Percentiles rank a stretch among this genome's conserved stretches.
Evolutionary conservation across 2,888 invertebrate genomes (phyloP).

Genomic region (Ligdia adustata): DNA sequence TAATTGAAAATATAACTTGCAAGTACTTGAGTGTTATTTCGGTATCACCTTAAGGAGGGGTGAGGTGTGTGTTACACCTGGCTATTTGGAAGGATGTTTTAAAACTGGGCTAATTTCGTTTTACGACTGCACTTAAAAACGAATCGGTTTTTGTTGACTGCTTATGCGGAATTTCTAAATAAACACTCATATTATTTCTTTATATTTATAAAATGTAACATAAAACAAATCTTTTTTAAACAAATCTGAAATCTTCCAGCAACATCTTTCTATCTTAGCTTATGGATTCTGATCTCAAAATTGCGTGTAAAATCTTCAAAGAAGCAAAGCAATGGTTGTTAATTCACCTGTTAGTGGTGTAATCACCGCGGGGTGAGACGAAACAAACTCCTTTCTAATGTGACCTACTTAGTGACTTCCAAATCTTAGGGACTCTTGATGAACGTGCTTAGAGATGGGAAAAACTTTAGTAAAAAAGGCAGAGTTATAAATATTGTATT

Average conservation of each 20-base stretch:
- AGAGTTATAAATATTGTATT: background rate
- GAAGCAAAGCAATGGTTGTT: slow-evolving; percentile 19
- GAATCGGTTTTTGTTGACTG: slow-evolving; percentile 2
- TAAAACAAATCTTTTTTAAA: no score
- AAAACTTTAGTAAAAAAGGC: background rate
- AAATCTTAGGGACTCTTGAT: slow-evolving; percentile 60
- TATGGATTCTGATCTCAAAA: no score
- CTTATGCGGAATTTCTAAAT: no score
- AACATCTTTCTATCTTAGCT: no score
- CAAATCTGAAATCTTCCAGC: no score
- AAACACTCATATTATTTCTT: no score
- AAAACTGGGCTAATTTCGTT: slow-evolving; percentile 26
- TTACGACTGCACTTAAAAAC: slow-evolving; percentile 12
- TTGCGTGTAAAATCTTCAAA: slow-evolving; percentile 31
- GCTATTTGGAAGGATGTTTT: slow-evolving; percentile 27
- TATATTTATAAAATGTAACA: no score
- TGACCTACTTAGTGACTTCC: slow-evolving; percentile 61
- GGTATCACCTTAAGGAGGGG: slow-evolving; percentile 23
- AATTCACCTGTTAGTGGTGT: slow-evolving; percentile 39
- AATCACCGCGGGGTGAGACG: slow-evolving; percentile 27
- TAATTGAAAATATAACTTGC: slow-evolving; percentile 31
- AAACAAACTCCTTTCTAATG: slow-evolving; percentile 55
- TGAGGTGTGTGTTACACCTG: slow-evolving; percentile 32
- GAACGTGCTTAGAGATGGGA: slow-evolving; percentile 44
- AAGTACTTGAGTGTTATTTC: slow-evolving; percentile 27